Evolutionary conservation across 2,888 invertebrate species (phyloP).

Genomic region (Matsumyia berberina): DNA sequence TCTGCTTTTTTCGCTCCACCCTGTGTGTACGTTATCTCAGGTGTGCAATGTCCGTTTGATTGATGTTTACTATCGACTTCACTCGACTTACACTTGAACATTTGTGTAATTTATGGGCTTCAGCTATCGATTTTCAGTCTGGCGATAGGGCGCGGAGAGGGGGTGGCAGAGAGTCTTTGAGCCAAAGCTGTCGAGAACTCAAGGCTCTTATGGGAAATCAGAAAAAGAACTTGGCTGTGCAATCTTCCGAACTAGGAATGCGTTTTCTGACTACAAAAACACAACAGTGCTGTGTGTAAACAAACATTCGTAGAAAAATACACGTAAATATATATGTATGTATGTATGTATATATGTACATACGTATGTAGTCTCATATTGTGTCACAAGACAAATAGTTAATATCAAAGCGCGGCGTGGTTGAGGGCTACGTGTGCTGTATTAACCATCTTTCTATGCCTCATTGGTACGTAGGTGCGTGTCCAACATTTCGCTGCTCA

Average conservation of each 20-base stretch:
- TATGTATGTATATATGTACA: no score
- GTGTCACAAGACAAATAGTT: conserved; percentile 48
- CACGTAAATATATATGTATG: no score
- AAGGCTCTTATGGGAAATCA: no score
- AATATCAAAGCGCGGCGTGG: conserved; percentile 53
- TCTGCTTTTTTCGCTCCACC: no score
- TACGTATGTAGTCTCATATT: neutral
- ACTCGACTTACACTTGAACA: neutral
- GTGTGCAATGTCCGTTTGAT: neutral
- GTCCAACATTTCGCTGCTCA: conserved; percentile 31
- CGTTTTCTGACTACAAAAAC: neutral
- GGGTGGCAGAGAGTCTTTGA: no score
- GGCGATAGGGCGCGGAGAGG: no score
- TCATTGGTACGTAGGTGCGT: conserved; percentile 35
- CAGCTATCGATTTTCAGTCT: neutral
- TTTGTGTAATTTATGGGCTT: conserved; percentile 7
- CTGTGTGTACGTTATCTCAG: no score
- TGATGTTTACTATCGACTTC: neutral
- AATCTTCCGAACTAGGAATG: neutral
- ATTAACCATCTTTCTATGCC: conserved; percentile 30
- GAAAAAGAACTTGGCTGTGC: no score
- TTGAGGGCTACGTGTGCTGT: conserved; percentile 38
- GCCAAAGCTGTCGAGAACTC: no score
- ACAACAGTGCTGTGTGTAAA: conserved; percentile 17
- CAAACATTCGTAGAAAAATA: conserved; percentile 12